A percentile compares a stretch with the other conserved stretches of the same genome.
phyloP scores from a whole-genome alignment of 2,888 invertebrate genomes.

The Amphipoea oculea region DNA sequence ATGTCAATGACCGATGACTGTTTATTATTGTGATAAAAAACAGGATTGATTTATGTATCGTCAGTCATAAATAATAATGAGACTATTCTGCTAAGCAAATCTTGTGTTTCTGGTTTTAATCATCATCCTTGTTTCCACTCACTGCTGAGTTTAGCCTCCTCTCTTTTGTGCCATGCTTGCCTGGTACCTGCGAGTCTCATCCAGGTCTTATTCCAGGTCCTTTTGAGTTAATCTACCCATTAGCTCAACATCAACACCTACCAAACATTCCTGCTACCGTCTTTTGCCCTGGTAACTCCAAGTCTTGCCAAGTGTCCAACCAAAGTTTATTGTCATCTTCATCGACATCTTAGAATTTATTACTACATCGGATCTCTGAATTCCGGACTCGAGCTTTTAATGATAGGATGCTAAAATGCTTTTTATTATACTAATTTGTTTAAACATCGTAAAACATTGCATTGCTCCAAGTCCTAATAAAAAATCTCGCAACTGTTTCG shows the following conservation, averaged over 20 bases:
- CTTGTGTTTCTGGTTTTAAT: neutral
- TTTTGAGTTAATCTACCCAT: neutral
- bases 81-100: neutral
- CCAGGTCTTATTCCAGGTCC: neutral
- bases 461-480: neutral
- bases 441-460: slow-evolving; percentile 11
- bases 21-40: slow-evolving; percentile 1
- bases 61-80: neutral
- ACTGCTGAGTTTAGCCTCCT: neutral
- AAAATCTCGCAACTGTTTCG: slow-evolving; percentile 28
- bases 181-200: neutral
- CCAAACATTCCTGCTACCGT: neutral
- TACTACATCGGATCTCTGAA: neutral
- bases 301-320: neutral
- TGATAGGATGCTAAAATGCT: neutral
- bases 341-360: neutral
- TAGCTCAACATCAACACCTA: neutral
- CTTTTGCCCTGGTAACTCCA: neutral
- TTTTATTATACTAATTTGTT: neutral
- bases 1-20: slow-evolving; percentile 29
- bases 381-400: neutral
- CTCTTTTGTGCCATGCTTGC: neutral
- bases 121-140: neutral
- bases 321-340: neutral
- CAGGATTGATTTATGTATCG: slow-evolving; percentile 8